Evolutionary conservation across 2,888 invertebrate species (phyloP), one percentile per base, ranked within the genome.

Genomic region (Frankliniella fusca): DNA sequence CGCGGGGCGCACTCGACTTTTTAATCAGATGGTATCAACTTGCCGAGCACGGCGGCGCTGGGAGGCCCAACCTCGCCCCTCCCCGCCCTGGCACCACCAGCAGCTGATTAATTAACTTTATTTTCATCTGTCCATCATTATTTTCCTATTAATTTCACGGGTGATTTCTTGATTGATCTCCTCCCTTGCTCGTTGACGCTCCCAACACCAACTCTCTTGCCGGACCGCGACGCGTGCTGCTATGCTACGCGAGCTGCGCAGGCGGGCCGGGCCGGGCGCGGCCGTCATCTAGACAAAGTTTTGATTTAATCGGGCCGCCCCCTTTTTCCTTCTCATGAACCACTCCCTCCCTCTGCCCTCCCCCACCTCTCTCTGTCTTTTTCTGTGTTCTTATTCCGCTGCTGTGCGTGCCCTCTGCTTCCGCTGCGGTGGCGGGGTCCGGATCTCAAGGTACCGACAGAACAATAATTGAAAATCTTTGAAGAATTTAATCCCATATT

Each of bases 381-480:
- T 23, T 27, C 27, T 76, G 11, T n/a, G 15, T 20, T 76, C 27
- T 20, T 5, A 61, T n/a, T n/a, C 61, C 3, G 3, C 61, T n/a
- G 15, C 61, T 15, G 1, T 18, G 61, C 61, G 61, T 61, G 38
- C 3, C 38, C 38, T 38, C 38, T 38, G 38, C 38, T 5, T 38
- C 38, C 38, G 38, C 38, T 5, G 38, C 38, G 38, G n/a, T n/a
- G n/a, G n/a, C 38, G 38, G 3, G 3, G 38, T 20, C 54, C 54
- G 54, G 18, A 27, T 27, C 12, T 76, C n/a, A 76, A 76, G 70
- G 70, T 76, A 76, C 70, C 23, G 70, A 23, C 70, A 76, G 70
- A 23, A 76, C 70, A 76, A 76, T 76, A 76, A 76, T 76, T 76
- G 70, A 27, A 76, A 76, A 76, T 76, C 70, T 76, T 76, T 76